phyloP scores from a whole-genome alignment of 2,888 invertebrate genomes.

The Furcula furcula region DNA sequence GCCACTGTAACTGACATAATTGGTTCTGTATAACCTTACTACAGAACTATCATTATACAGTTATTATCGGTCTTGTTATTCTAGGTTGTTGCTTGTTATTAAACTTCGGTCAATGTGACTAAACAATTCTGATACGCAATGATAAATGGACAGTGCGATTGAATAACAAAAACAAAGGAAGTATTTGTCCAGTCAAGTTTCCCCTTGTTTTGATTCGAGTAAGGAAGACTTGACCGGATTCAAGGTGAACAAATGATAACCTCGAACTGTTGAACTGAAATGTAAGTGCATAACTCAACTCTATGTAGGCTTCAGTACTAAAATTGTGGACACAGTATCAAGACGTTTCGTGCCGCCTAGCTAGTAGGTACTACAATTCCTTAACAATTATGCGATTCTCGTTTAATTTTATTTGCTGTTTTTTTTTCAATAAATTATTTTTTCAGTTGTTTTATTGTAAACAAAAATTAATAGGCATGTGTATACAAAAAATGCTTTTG shows the following conservation, averaged over 20 bases:
- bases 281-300: constrained; percentile 4
- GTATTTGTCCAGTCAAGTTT: not conserved
- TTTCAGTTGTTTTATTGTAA: no score
- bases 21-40: no score
- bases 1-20: no score
- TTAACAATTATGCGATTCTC: constrained; percentile 37
- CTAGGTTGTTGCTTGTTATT: not conserved
- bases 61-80: no score
- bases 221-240: constrained; percentile 12
- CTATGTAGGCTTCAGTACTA: constrained; percentile 15
- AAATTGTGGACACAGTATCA: constrained; percentile 36
- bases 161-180: not conserved
- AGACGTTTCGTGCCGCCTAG: constrained; percentile 41
- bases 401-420: no score
- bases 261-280: constrained; percentile 19
- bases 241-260: constrained; percentile 32
- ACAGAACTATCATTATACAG: no score
- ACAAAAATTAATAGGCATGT: no score
- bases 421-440: no score
- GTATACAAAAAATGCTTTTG: no score
- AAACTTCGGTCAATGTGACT: not conserved
- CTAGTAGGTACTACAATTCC: constrained; percentile 13
- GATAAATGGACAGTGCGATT: not conserved
- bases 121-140: not conserved
- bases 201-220: constrained; percentile 18